Percentiles rank a stretch among this genome's conserved stretches.
These are phyloP conservation scores for Chelon labrosus DNA, from an alignment of 2,797 vertebrate species.

Conservation along the genomic window DNA sequence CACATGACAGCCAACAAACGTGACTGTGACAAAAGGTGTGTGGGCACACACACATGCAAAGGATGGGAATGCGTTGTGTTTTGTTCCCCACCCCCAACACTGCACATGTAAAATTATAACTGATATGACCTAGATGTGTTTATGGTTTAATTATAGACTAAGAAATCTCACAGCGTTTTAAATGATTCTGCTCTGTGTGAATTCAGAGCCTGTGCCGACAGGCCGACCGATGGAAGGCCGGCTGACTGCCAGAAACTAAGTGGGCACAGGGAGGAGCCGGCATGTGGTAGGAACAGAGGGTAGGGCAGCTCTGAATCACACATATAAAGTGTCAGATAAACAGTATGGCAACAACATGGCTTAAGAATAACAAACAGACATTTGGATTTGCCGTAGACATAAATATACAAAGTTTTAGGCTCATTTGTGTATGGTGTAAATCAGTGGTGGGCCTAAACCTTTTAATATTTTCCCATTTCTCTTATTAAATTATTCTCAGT, in stretches of 20 bases:
- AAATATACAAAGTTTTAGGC: too few species aligned
- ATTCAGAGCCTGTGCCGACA: slow-evolving; percentile 18
- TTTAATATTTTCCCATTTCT: too few species aligned
- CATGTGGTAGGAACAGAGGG: neutral
- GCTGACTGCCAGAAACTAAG: slow-evolving; percentile 20
- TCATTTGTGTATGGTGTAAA: too few species aligned
- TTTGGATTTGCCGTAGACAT: neutral
- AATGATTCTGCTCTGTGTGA: neutral
- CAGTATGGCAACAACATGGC: neutral
- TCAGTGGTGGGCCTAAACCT: too few species aligned
- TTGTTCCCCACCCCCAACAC: neutral
- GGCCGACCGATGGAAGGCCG: slow-evolving; percentile 11
- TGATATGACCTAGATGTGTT: neutral
- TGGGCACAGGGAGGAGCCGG: slow-evolving; percentile 19
- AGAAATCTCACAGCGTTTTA: neutral
- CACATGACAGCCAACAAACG: slow-evolving; percentile 43
- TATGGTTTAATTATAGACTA: too few species aligned
- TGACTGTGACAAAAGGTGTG: slow-evolving; percentile 40
- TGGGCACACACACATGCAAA: neutral
- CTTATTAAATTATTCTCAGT: too few species aligned
- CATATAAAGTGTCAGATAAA: neutral
- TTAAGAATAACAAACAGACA: neutral
- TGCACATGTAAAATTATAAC: neutral
- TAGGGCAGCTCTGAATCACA: neutral
- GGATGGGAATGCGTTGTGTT: neutral